Percentiles rank a stretch among this genome's conserved stretches.
These are phyloP conservation scores for Melipona bicolor DNA, from an alignment of 2,888 invertebrate genomes.

Conservation along the genomic window DNA sequence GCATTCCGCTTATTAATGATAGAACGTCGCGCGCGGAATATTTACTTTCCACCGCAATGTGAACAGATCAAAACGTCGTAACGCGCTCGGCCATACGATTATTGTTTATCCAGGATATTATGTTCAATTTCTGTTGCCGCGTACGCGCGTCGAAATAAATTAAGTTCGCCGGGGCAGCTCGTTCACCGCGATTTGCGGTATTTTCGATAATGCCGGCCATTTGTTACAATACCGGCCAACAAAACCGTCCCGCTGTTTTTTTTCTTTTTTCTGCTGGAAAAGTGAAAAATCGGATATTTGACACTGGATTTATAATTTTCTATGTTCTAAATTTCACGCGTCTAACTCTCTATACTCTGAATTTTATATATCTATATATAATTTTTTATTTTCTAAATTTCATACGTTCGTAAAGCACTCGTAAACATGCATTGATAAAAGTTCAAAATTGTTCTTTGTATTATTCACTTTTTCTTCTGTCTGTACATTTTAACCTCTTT, in stretches of 20 bases:
- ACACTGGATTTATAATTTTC: too few relatives aligned
- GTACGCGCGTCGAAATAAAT: conserved; percentile 51
- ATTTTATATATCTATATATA: too few relatives aligned
- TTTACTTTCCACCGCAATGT: conserved; percentile 64
- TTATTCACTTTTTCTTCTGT: too few relatives aligned
- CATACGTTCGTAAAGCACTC: too few relatives aligned
- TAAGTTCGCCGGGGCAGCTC: conserved; percentile 31
- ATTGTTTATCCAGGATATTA: conserved; percentile 61
- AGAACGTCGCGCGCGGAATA: conserved; percentile 60
- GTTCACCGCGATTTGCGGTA: conserved; percentile 27
- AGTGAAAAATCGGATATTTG: too few relatives aligned
- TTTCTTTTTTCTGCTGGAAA: too few relatives aligned
- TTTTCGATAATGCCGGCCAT: conserved; percentile 19
- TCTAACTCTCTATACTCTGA: too few relatives aligned
- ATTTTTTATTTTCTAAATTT: too few relatives aligned
- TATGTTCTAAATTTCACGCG: too few relatives aligned
- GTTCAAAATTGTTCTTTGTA: too few relatives aligned
- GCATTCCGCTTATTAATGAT: conserved; percentile 63
- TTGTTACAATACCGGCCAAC: background rate
- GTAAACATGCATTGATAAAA: too few relatives aligned
- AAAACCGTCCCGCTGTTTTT: background rate
- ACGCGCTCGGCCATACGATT: conserved; percentile 56
- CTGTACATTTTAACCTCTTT: too few relatives aligned
- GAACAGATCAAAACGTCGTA: conserved; percentile 67
- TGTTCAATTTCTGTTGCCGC: conserved; percentile 56